A percentile compares a stretch with the other conserved stretches of the same genome.
phyloP scores from a whole-genome alignment of 2,797 vertebrate species.

The Brachyalestes nurse region DNA sequence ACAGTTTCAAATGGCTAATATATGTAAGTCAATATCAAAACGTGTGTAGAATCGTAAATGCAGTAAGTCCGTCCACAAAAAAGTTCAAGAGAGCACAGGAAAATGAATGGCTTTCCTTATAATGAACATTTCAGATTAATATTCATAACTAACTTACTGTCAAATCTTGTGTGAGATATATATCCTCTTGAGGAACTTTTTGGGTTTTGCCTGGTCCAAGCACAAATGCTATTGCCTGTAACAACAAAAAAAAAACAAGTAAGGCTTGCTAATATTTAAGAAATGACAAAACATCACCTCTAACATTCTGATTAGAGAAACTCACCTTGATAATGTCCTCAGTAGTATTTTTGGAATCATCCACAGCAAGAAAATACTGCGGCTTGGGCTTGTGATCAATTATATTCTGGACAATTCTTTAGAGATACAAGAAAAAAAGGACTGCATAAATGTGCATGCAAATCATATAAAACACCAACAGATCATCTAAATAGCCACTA shows the following conservation, averaged over 20 bases:
- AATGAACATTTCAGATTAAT: neutral
- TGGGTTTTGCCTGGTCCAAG: conserved; percentile 84
- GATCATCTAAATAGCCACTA: neutral
- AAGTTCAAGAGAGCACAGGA: neutral
- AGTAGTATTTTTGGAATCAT: conserved; percentile 80
- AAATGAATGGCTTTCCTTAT: neutral
- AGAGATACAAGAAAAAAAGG: conserved; percentile 13
- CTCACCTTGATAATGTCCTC: conserved; percentile 85
- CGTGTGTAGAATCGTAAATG: neutral
- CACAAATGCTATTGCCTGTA: conserved; percentile 80
- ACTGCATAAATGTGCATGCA: neutral
- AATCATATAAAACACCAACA: neutral
- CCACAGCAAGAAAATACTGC: conserved; percentile 88
- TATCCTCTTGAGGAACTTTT: conserved; percentile 79
- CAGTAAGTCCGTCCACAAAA: neutral
- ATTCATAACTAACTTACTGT: conserved; percentile 75
- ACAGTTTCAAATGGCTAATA: neutral
- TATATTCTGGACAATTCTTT: conserved; percentile 85
- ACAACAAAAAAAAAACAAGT: conserved; percentile 1
- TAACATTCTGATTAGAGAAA: neutral
- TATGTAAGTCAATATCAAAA: conserved; percentile 4
- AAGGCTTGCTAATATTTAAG: neutral
- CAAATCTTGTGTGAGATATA: conserved; percentile 81
- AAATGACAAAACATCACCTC: neutral
- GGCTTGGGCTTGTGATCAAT: conserved; percentile 79